Evolutionary conservation across 2,113 vertebrate genomes (phyloP), one percentile per base, ranked within the genome.

Genomic region (Oenanthe melanoleuca): DNA sequence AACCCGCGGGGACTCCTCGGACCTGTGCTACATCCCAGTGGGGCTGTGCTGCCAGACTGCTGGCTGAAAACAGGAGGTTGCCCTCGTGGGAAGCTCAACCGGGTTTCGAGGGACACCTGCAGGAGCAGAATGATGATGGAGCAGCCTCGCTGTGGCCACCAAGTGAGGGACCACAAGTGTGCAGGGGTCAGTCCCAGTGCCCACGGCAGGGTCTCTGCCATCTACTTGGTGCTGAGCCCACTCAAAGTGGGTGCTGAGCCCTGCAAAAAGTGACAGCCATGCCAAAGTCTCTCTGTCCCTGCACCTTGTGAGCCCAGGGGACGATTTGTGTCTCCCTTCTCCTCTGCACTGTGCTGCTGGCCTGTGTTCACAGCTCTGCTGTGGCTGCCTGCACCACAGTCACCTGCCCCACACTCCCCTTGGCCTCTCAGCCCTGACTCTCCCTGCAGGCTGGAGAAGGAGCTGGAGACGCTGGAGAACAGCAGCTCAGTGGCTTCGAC

Each of bases 381-480:
- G 42, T 7, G 84, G 88, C 75, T 72, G 34, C 60, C 77, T 9
- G 57, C 19, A 1, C 31, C 6, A 3, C 57, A 49, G 44, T 5
- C 29, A 2, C 60, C 65, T 17, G 71, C 28, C 8, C 28, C 18
- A 5, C 0, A 1, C 49, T 67, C 5, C 31, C 42, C 21, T 1
- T 1, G 0, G 53, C 21, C 59, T 44, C 91, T 84, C 34, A 83
- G 79, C n/a, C 73, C 55, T 2, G 1, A 6, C 61, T 65, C 47
- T 74, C 13, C 31, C 82, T 47, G 0, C 96, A 99, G 99, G 96
- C 89, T 99, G 93, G 99, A 99, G 94, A 97, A 97, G 95, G 99
- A 99, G 88, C 96, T 99, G 33, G 96, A 98, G 29, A 90, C 52
- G 3, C 93, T 99, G 95, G 99, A 99, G 92, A 98, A 97, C 1